Conservation (phyloP, 1,140 invertebrate genomes). For the Alviniconcha marisindica region DNA sequence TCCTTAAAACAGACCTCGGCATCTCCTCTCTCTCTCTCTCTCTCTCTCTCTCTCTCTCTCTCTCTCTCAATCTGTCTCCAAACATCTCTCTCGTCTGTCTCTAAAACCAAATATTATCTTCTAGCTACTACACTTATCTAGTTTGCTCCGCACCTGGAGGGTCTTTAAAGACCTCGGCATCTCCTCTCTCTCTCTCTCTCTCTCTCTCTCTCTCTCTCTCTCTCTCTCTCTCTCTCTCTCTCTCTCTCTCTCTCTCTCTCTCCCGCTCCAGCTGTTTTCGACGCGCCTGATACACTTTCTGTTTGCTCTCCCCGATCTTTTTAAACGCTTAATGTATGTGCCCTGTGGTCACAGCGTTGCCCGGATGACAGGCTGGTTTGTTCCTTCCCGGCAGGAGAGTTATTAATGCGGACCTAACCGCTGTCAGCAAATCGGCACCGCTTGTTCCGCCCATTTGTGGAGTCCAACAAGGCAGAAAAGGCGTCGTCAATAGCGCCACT, state of each 20-base stretch:
- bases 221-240: conserved; percentile 20
- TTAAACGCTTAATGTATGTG: not conserved
- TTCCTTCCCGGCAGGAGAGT: conserved; percentile 16
- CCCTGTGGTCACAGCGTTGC: not conserved
- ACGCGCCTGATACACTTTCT: not conserved
- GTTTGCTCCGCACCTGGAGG: too few relatives aligned
- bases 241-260: conserved; percentile 8
- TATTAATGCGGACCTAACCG: not conserved
- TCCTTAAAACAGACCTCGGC: not conserved
- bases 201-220: not conserved
- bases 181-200: not conserved
- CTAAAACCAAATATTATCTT: too few relatives aligned
- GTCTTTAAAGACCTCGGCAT: too few relatives aligned
- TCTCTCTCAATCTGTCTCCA: too few relatives aligned
- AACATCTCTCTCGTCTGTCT: too few relatives aligned
- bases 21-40: not conserved
- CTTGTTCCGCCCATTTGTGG: not conserved
- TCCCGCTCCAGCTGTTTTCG: not conserved
- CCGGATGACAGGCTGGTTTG: conserved; percentile 30
- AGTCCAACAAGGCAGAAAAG: not conserved
- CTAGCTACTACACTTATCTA: too few relatives aligned
- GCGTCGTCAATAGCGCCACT: not conserved
- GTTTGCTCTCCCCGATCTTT: too few relatives aligned
- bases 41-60: not conserved
- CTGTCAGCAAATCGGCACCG: not conserved